Evolutionary conservation across 1,140 invertebrate genomes (phyloP).

Genomic region (Ylistrum balloti): DNA sequence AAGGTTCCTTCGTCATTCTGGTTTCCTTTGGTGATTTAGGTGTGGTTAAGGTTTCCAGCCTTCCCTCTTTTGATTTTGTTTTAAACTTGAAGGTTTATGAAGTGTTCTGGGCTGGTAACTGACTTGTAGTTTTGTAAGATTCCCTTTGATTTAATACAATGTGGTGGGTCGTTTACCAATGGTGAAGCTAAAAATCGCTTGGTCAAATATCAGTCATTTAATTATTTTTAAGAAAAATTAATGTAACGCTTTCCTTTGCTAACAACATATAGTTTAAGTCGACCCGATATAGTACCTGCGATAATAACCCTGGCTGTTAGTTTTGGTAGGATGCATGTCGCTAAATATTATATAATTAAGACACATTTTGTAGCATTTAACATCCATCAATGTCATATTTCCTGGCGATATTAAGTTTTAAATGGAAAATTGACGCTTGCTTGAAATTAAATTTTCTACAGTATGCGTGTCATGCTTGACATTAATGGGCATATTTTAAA

Average conservation of each 20-base stretch:
- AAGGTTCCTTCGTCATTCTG: too few relatives aligned
- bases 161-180: too few relatives aligned
- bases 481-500: neutral
- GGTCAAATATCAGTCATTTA: too few relatives aligned
- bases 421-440: neutral
- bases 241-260: neutral
- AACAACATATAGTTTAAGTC: neutral
- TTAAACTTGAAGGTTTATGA: too few relatives aligned
- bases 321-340: neutral
- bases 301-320: neutral
- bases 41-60: too few relatives aligned
- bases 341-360: neutral
- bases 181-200: too few relatives aligned
- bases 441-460: neutral
- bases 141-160: too few relatives aligned
- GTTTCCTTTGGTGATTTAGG: too few relatives aligned
- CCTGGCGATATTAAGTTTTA: neutral
- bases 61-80: too few relatives aligned
- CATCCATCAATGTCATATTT: neutral
- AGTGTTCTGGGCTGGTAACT: too few relatives aligned
- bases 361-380: neutral
- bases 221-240: too few relatives aligned
- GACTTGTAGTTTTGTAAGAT: too few relatives aligned
- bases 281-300: neutral
- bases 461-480: neutral